Conservation (phyloP, 2,113 vertebrate genomes). For the Herpetotheres cachinnans region DNA sequence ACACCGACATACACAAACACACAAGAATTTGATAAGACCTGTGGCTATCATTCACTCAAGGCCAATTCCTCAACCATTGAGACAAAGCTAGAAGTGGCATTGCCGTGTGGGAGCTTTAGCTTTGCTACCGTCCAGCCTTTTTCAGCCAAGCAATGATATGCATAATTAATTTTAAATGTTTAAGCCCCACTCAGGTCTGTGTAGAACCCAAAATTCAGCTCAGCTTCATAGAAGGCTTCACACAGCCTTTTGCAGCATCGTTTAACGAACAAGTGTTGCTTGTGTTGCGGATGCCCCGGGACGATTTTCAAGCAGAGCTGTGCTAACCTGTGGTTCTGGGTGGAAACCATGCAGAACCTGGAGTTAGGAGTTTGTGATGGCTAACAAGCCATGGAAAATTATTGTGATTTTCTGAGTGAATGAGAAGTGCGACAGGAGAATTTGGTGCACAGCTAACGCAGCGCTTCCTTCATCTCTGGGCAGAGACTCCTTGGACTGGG, state of each 20-base stretch:
- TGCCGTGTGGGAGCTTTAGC: fast-evolving
- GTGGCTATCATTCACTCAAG: background rate
- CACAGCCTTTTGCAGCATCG: fast-evolving
- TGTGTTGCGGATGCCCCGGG: too few species aligned
- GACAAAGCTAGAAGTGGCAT: fast-evolving
- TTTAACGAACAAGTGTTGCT: fast-evolving
- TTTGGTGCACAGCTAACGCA: too few species aligned
- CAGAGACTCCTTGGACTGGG: background rate
- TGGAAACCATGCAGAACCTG: background rate
- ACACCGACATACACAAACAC: background rate
- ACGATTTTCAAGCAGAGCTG: background rate
- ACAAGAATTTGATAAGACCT: fast-evolving
- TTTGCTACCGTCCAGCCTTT: background rate
- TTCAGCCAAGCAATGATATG: fast-evolving
- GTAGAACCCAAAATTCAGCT: background rate
- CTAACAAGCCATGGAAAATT: fast-evolving
- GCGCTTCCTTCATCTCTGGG: background rate
- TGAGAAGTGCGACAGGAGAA: fast-evolving
- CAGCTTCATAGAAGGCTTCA: background rate
- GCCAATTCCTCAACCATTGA: background rate
- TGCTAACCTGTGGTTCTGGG: background rate
- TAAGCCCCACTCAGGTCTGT: fast-evolving
- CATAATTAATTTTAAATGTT: fast-evolving
- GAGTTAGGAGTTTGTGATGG: background rate
- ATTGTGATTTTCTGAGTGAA: background rate